Conservation (phyloP, 2,113 vertebrate genomes). For the Xyrauchen texanus region DNA sequence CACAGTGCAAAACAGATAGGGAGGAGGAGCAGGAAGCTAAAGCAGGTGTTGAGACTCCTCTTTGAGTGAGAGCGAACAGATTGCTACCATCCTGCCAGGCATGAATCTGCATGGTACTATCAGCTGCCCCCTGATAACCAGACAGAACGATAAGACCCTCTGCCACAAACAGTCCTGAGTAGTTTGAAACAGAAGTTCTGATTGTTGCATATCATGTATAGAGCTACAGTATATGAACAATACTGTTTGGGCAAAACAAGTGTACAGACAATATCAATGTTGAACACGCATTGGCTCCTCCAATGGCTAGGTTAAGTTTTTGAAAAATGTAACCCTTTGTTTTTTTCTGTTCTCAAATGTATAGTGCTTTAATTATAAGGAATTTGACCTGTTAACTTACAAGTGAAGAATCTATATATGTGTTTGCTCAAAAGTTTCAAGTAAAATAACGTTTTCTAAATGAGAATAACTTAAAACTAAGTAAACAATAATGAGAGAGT, state of each 20-base stretch:
- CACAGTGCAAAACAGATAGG: slow-evolving; percentile 4
- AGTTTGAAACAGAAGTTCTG: background rate
- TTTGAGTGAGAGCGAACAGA: slow-evolving; percentile 36
- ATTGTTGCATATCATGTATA: background rate
- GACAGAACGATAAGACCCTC: slow-evolving; percentile 5
- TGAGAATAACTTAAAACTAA: too few species aligned
- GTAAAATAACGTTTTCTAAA: too few species aligned
- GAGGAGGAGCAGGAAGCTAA: slow-evolving; percentile 33
- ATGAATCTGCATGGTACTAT: background rate
- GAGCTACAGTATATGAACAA: background rate
- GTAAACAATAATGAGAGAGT: too few species aligned
- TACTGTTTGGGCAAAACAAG: too few species aligned
- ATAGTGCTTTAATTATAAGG: slow-evolving; percentile 20
- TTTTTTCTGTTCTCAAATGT: background rate
- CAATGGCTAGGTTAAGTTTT: background rate
- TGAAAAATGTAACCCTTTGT: background rate
- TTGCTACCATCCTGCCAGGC: slow-evolving; percentile 26
- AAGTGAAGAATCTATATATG: too few species aligned
- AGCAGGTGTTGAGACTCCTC: slow-evolving; percentile 32
- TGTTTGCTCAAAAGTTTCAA: too few species aligned
- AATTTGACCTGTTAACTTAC: too few species aligned
- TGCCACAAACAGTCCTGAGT: slow-evolving; percentile 5
- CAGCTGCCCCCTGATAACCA: slow-evolving; percentile 22
- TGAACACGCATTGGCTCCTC: background rate
- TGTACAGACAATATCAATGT: background rate